A percentile compares a stretch with the other conserved stretches of the same genome.
Conservation (phyloP, 1,140 invertebrate species). For the Monomorium pharaonis region DNA sequence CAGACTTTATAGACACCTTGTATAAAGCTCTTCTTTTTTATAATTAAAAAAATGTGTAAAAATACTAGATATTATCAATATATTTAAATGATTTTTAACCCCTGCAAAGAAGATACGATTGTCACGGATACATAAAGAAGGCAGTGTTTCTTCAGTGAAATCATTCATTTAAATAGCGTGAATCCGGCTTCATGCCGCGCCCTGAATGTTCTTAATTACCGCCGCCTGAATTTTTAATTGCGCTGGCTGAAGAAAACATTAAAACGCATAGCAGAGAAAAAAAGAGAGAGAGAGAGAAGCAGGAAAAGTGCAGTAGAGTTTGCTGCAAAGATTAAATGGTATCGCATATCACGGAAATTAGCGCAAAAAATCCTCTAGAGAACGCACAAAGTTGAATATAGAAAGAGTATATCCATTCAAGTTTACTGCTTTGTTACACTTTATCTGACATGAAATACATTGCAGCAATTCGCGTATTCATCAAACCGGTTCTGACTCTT, state of each 20-base stretch:
- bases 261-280: background rate
- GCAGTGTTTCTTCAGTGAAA: background rate
- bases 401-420: conserved; percentile 1
- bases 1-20: too few relatives aligned
- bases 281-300: background rate
- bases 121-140: background rate
- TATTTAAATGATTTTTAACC: too few relatives aligned
- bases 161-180: background rate
- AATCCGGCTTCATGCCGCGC: background rate
- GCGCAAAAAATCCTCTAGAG: background rate
- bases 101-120: background rate
- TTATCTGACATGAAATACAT: background rate
- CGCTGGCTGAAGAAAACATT: background rate
- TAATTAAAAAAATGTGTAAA: too few relatives aligned
- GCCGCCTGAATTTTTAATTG: conserved; percentile 9
- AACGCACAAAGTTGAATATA: background rate
- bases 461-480: background rate
- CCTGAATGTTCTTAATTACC: conserved; percentile 43
- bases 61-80: too few relatives aligned
- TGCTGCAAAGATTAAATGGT: background rate
- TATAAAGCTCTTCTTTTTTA: too few relatives aligned
- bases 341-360: conserved; percentile 29
- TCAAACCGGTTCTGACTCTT: conserved; percentile 27
- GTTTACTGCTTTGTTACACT: conserved; percentile 6
- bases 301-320: background rate